Percentiles rank a stretch among this genome's conserved stretches.
These are phyloP conservation scores for Chaetophractus vellerosus DNA, from an alignment of 2,797 vertebrate genomes.

Conservation along the genomic window DNA sequence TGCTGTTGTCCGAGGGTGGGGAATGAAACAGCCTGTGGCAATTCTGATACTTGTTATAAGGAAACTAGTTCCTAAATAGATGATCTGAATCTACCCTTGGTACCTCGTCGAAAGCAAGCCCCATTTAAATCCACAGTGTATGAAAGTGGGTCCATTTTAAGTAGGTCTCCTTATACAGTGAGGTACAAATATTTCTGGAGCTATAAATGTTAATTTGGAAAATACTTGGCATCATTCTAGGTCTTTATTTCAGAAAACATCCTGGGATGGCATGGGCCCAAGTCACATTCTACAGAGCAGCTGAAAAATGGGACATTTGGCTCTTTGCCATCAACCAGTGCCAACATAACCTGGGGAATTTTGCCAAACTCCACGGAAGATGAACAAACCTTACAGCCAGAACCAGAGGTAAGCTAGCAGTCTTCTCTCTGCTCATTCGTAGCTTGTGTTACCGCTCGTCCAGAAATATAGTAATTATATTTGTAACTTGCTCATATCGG, in stretches of 20 bases:
- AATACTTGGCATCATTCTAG: conserved; percentile 72
- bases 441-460: conserved; percentile 63
- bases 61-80: background rate
- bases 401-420: conserved; percentile 92
- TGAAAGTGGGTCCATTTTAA: background rate
- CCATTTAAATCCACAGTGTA: accelerated
- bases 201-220: conserved; percentile 59
- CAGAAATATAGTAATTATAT: conserved; percentile 13
- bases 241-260: conserved; percentile 93
- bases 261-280: conserved; percentile 95
- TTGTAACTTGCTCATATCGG: conserved; percentile 76
- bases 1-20: background rate
- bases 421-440: accelerated
- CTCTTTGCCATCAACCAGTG: conserved; percentile 91
- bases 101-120: background rate
- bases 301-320: conserved; percentile 94
- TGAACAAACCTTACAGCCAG: conserved; percentile 88
- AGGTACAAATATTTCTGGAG: background rate
- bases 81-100: no score
- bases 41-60: background rate
- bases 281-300: conserved; percentile 94
- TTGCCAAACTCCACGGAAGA: conserved; percentile 92
- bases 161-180: accelerated
- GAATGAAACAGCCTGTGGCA: background rate
- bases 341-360: conserved; percentile 91